A percentile compares a stretch with the other conserved stretches of the same genome.
Conservation (phyloP, 37 sponge, comb jelly and placozoan species). For the Tethya wilhelma region DNA sequence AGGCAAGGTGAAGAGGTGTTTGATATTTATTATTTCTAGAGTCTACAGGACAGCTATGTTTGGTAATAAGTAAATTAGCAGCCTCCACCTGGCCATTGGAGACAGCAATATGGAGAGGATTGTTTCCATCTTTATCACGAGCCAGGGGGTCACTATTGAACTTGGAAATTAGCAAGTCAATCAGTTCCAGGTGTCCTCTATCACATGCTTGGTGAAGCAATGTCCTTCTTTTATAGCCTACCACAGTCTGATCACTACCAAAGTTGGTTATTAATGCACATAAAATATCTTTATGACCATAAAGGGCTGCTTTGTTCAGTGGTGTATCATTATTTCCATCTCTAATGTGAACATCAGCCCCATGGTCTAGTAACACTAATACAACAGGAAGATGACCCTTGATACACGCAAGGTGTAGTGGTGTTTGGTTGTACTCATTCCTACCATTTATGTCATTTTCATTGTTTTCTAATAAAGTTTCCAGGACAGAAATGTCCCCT, state of each 20-base stretch:
- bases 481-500: too few species aligned
- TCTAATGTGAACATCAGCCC: background rate
- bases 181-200: constrained; percentile 20
- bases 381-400: constrained; percentile 6
- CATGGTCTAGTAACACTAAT: background rate
- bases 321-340: constrained; percentile 7
- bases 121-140: constrained; percentile 10
- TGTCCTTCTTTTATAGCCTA: background rate
- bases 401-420: background rate
- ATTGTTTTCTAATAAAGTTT: too few species aligned
- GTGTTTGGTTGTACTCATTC: background rate
- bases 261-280: background rate
- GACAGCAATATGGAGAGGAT: constrained; percentile 33
- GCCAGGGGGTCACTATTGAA: background rate
- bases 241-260: constrained; percentile 4
- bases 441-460: too few species aligned
- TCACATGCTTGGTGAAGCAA: constrained; percentile 33
- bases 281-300: constrained; percentile 21
- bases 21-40: background rate
- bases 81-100: constrained; percentile 4
- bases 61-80: constrained; percentile 8
- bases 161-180: constrained; percentile 2
- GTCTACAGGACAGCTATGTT: background rate
- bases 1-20: constrained; percentile 2
- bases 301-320: background rate